Conservation (phyloP, 1,140 invertebrate species). For the Lepidurus couesii region DNA sequence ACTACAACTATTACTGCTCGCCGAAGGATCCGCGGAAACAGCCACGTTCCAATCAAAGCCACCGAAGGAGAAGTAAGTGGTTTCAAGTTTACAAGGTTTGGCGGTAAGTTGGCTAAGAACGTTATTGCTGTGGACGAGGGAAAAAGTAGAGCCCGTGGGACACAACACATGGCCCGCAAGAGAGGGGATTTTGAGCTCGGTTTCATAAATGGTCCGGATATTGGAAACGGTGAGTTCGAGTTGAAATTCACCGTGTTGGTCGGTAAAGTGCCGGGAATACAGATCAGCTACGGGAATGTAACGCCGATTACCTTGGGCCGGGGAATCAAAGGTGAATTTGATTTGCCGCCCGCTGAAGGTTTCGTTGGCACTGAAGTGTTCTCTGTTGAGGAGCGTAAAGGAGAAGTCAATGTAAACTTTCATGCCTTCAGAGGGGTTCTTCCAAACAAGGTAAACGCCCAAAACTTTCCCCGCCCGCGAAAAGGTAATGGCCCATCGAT, state of each 20-base stretch:
- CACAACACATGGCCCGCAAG: slow-evolving; percentile 23
- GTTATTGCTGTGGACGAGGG: slow-evolving; percentile 8
- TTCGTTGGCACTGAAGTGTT: slow-evolving; percentile 79
- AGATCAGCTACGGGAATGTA: slow-evolving; percentile 74
- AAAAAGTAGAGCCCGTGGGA: slow-evolving; percentile 22
- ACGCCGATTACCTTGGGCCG: slow-evolving; percentile 68
- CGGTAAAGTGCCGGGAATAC: slow-evolving; percentile 67
- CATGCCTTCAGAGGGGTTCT: slow-evolving; percentile 50
- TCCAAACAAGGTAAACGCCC: slow-evolving; percentile 60
- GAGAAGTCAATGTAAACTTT: slow-evolving; percentile 75
- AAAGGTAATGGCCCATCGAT: slow-evolving; percentile 81
- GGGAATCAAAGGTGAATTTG: slow-evolving; percentile 68
- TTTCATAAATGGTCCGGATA: slow-evolving; percentile 67
- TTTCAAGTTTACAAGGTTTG: slow-evolving; percentile 55
- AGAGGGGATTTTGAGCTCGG: slow-evolving; percentile 56
- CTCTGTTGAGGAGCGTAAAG: slow-evolving; percentile 75
- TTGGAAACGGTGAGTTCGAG: slow-evolving; percentile 72
- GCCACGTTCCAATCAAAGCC: slow-evolving; percentile 80
- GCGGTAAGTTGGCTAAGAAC: slow-evolving; percentile 30
- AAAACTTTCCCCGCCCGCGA: slow-evolving; percentile 69
- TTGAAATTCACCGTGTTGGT: slow-evolving; percentile 76
- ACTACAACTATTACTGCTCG: slow-evolving; percentile 12
- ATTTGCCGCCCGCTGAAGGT: slow-evolving; percentile 71
- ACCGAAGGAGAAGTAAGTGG: slow-evolving; percentile 65
- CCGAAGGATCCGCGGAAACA: slow-evolving; percentile 54